These are phyloP conservation scores for Zootoca vivipara DNA, from an alignment of 2,113 vertebrate species.

Conservation along the genomic window DNA sequence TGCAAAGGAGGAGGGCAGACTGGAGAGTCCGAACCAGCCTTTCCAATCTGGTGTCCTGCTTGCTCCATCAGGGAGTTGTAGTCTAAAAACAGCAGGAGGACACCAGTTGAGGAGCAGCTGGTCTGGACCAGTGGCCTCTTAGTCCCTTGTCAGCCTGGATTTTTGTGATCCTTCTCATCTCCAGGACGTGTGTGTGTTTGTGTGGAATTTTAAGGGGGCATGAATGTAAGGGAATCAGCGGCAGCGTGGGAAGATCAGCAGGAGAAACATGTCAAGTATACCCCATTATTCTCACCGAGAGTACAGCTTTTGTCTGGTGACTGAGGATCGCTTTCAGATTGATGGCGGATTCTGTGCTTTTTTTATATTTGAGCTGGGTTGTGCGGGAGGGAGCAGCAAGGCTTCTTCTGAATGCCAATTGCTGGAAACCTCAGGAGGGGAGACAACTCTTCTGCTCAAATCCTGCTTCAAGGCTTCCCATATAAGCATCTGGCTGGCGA, in stretches of 20 bases:
- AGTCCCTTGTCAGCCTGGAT: neutral
- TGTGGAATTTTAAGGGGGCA: neutral
- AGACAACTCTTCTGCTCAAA: too few species aligned
- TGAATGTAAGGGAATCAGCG: neutral
- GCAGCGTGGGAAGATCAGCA: neutral
- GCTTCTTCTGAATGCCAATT: too few species aligned
- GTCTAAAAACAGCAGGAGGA: too few species aligned
- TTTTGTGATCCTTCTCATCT: neutral
- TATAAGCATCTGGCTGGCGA: too few species aligned
- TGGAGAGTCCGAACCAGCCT: neutral
- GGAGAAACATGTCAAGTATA: neutral
- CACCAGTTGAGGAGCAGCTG: too few species aligned
- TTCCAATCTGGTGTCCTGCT: neutral
- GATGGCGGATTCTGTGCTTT: neutral
- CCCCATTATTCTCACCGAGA: neutral
- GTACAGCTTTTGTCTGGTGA: neutral
- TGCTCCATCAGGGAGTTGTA: too few species aligned
- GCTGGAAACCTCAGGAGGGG: too few species aligned
- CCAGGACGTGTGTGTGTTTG: neutral
- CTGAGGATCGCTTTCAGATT: neutral
- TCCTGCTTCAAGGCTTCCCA: too few species aligned
- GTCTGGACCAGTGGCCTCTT: neutral
- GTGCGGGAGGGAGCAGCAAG: too few species aligned
- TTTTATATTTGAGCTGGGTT: neutral
- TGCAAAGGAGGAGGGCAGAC: neutral